phyloP scores from a whole-genome alignment of 2,888 invertebrate species.

The Macaria liturata region DNA sequence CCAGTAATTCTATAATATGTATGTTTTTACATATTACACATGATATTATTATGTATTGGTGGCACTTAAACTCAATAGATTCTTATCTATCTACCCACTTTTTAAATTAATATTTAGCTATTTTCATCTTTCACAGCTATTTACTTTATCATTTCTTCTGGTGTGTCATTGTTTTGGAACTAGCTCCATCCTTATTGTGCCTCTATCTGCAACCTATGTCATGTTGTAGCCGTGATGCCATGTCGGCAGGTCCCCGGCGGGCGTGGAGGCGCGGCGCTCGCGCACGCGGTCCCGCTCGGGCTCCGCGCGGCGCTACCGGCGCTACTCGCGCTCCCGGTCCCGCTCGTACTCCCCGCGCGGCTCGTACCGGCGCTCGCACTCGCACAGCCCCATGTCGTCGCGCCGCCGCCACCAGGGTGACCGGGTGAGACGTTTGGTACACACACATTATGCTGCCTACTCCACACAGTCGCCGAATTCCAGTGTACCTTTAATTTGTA shows the following conservation, averaged over 20 bases:
- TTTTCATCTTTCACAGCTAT: too few relatives aligned
- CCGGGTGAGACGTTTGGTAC: slow-evolving; percentile 76
- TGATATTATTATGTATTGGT: too few relatives aligned
- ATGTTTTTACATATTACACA: too few relatives aligned
- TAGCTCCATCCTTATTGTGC: too few relatives aligned
- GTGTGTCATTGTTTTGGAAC: too few relatives aligned
- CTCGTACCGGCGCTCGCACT: slow-evolving; percentile 85
- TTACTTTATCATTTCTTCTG: too few relatives aligned
- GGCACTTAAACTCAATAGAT: too few relatives aligned
- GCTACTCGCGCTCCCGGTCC: slow-evolving; percentile 86
- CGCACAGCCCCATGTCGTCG: slow-evolving; percentile 92
- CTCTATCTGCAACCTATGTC: too few relatives aligned
- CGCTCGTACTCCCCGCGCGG: slow-evolving; percentile 85
- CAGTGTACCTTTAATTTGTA: slow-evolving; percentile 19
- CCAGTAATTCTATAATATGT: too few relatives aligned
- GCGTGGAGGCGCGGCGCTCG: slow-evolving; percentile 41
- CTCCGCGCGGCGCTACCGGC: slow-evolving; percentile 78
- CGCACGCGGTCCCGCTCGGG: slow-evolving; percentile 85
- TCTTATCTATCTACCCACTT: too few relatives aligned
- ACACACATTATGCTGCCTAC: slow-evolving; percentile 24
- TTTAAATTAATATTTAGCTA: too few relatives aligned
- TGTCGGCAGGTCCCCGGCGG: slow-evolving; percentile 21
- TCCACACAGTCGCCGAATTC: slow-evolving; percentile 33
- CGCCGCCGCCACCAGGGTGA: slow-evolving; percentile 90
- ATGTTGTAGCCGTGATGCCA: background rate